Evolutionary conservation across 1,140 invertebrate genomes (phyloP).

Genomic region (Pantala flavescens): DNA sequence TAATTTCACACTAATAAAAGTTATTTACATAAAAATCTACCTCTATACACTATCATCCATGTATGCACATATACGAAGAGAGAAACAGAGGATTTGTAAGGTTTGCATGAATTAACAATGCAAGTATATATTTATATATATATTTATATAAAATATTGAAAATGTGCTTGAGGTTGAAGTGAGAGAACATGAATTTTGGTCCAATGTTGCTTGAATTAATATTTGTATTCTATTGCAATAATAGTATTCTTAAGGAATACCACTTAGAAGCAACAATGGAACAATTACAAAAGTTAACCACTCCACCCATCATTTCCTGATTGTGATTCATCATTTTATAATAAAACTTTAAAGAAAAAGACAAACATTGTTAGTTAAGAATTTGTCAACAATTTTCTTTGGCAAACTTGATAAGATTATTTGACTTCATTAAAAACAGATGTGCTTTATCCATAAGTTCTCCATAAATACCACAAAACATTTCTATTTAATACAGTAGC

Average conservation of each 20-base stretch:
- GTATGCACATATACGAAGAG: background rate
- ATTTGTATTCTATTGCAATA: background rate
- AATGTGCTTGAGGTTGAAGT: background rate
- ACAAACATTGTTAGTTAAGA: conserved; percentile 3
- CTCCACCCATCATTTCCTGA: background rate
- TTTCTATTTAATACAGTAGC: background rate
- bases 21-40: conserved; percentile 6
- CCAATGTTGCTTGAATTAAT: background rate
- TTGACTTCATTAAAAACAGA: background rate
- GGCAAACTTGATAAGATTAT: background rate
- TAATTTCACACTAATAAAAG: background rate
- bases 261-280: background rate
- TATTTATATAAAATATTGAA: background rate
- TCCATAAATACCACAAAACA: background rate
- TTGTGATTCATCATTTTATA: background rate
- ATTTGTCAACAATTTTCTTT: conserved; percentile 4
- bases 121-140: background rate
- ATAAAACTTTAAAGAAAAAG: conserved; percentile 1
- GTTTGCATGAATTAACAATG: background rate
- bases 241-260: background rate
- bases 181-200: background rate
- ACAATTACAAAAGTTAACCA: background rate
- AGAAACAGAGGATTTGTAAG: conserved; percentile 7
- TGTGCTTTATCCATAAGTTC: background rate
- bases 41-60: background rate